phyloP scores from a whole-genome alignment of 2,888 invertebrate genomes.

The Alitta virens region DNA sequence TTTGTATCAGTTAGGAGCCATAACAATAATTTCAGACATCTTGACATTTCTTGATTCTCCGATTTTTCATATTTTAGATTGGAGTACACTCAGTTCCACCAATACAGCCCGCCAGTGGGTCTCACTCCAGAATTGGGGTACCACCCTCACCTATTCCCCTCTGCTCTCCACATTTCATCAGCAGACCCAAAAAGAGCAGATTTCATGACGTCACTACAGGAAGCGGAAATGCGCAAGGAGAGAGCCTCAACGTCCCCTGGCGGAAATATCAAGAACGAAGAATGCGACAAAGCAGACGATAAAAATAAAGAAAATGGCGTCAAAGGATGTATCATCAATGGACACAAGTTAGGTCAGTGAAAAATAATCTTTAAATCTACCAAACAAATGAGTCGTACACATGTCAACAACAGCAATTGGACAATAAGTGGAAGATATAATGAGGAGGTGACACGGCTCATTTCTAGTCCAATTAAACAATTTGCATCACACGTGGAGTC shows the following conservation, averaged over 20 bases:
- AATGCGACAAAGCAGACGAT: neutral
- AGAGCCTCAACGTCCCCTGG: neutral
- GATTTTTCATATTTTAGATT: conserved; percentile 20
- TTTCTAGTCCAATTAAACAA: too few species aligned
- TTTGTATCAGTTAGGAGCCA: too few species aligned
- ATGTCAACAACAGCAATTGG: too few species aligned
- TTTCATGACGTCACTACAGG: conserved; percentile 7
- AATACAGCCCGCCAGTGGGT: conserved; percentile 33
- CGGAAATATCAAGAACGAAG: neutral
- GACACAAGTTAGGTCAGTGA: neutral
- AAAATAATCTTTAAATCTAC: too few species aligned
- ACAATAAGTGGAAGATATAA: too few species aligned
- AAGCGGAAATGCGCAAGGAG: conserved; percentile 6
- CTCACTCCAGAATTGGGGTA: conserved; percentile 30
- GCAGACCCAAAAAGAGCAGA: conserved; percentile 7
- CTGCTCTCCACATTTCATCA: conserved; percentile 7
- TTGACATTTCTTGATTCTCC: neutral
- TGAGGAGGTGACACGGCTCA: too few species aligned
- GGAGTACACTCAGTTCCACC: conserved; percentile 31
- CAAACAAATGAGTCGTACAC: too few species aligned
- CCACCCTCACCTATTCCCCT: conserved; percentile 18
- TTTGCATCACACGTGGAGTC: too few species aligned
- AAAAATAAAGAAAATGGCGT: neutral
- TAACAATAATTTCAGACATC: too few species aligned
- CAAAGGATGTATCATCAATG: conserved; percentile 2